Base-by-base conservation (phyloP, 2,113 vertebrate species). In the Axis porcinus region DNA sequence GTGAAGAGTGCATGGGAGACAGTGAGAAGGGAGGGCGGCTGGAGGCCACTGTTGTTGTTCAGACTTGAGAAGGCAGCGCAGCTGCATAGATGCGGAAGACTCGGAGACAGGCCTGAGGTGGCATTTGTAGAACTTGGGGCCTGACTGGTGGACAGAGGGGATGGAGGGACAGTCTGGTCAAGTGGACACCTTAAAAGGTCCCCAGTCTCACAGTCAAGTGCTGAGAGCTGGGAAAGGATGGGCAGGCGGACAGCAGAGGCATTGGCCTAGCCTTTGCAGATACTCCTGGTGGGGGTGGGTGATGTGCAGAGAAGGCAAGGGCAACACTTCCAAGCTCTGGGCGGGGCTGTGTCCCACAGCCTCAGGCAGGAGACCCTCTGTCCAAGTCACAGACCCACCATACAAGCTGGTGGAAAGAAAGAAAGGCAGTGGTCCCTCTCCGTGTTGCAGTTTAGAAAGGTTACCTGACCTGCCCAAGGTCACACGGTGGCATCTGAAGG, bases 11-110 rank as follows among this genome's bases (percentile, higher is more conserved):
- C 12, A 2, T 14, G 7, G 23, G 33, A 6, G 33, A 0, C 14
- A 0, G 52, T 1, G 3, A 84, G 47, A 1, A 13, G 70, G 64
- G 9, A 74, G 21, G 40, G 47, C 1, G 0, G 45, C 2, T 7
- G 1, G 45, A 55, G 78, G 21, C 87, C 62, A 25, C 28, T 1
- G 7, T 11, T 7, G 11, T 2, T 19, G 25, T 36, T 60, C n/a
- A 36, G 25, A 86, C 79, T 47, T 14, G 47, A 89, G 33, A 67
- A 52, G 62, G 64, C 47, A 27, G 11, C 0, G 0, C 2, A 27
- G 19, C 58, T 60, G 3, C 23, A 30, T 2, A 33, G 67, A 52
- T 4, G 1, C 1, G 3, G 57, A 7, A 17, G 62, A 14, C 27
- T 47, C 15, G 5, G 50, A 82, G 13, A 78, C 9, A 15, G 16